Evolutionary conservation across 2,113 vertebrate genomes (phyloP).

Genomic region (Pelobates fuscus): DNA sequence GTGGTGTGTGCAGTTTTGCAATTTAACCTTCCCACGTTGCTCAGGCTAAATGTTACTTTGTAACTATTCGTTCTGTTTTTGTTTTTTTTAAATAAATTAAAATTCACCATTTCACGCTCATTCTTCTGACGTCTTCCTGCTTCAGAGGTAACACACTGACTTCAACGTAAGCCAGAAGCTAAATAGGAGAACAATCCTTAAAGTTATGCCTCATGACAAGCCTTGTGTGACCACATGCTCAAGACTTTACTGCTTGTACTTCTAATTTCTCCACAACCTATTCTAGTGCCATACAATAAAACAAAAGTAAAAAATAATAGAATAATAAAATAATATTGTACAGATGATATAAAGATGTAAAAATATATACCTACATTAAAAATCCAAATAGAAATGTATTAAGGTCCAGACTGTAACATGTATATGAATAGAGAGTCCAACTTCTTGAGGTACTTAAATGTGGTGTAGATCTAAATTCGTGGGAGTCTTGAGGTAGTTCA

Average conservation of each 20-base stretch:
- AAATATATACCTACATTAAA: too few species aligned
- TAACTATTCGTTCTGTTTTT: conserved; percentile 10
- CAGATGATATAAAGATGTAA: too few species aligned
- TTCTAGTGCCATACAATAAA: conserved; percentile 8
- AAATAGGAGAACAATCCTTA: background rate
- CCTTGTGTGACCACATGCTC: conserved; percentile 41
- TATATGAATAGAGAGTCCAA: too few species aligned
- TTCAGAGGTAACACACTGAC: conserved; percentile 13
- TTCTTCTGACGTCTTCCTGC: conserved; percentile 2
- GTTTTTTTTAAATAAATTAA: background rate
- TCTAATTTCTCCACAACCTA: background rate
- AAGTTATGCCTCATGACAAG: conserved; percentile 7
- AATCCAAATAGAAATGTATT: too few species aligned
- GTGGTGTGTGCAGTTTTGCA: background rate
- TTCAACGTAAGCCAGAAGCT: conserved; percentile 11
- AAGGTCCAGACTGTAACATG: too few species aligned
- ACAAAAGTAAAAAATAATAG: too few species aligned
- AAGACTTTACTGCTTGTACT: conserved; percentile 5
- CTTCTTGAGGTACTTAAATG: too few species aligned
- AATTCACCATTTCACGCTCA: conserved; percentile 35
- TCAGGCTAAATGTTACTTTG: conserved; percentile 6
- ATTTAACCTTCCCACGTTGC: background rate
- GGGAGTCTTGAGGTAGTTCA: too few species aligned
- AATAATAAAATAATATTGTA: too few species aligned
- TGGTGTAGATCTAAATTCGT: too few species aligned